These are phyloP conservation scores for Poicephalus gulielmi DNA, from an alignment of 2,113 vertebrate species.

Conservation along the genomic window DNA sequence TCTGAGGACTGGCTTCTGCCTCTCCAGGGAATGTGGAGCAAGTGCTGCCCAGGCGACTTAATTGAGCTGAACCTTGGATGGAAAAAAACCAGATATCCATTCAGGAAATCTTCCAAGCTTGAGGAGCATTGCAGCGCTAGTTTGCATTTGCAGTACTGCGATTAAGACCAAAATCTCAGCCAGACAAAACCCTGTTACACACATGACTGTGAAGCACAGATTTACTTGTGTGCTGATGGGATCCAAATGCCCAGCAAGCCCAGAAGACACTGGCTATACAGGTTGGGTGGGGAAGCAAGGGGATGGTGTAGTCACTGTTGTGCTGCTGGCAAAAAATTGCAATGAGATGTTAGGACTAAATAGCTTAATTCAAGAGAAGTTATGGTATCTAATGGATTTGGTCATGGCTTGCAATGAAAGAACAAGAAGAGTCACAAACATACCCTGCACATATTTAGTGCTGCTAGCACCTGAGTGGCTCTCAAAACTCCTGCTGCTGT, in stretches of 20 bases:
- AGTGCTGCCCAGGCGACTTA: not conserved
- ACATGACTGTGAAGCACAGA: not conserved
- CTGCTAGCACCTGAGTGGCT: not conserved
- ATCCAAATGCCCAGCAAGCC: not conserved
- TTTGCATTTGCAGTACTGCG: not conserved
- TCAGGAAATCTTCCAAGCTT: not conserved
- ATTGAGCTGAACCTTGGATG: not conserved
- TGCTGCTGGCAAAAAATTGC: not conserved
- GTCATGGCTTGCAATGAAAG: not conserved
- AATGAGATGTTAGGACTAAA: not conserved
- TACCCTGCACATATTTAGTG: not conserved
- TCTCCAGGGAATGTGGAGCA: not conserved
- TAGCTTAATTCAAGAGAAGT: not conserved
- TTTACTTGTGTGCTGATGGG: not conserved
- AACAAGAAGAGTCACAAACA: not conserved
- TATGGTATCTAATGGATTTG: not conserved
- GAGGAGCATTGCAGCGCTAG: not conserved
- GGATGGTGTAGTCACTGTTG: not conserved
- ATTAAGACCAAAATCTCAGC: not conserved
- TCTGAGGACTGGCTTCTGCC: not conserved
- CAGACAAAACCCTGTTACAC: not conserved
- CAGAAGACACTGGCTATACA: not conserved
- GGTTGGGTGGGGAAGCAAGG: not conserved
- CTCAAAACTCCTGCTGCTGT: not conserved
- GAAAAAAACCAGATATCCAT: not conserved